These are phyloP conservation scores for Plecturocebus donacophilus DNA, from an alignment of 2,113 vertebrate species.

Conservation along the genomic window DNA sequence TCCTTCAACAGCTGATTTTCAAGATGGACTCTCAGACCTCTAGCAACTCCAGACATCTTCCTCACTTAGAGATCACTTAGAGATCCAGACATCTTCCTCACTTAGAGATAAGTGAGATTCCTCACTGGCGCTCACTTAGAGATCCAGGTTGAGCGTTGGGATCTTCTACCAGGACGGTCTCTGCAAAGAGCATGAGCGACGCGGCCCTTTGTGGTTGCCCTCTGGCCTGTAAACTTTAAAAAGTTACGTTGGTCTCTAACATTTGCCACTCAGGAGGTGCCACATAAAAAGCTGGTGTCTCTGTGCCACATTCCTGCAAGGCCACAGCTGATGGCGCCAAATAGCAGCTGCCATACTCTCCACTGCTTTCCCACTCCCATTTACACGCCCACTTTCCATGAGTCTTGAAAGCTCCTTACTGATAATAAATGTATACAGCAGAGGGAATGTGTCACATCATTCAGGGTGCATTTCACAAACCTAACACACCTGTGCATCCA, in stretches of 20 bases:
- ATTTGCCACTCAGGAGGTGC: background rate
- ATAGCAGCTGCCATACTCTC: rapidly evolving
- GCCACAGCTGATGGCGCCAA: background rate
- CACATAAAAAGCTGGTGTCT: background rate
- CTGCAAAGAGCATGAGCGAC: background rate
- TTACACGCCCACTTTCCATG: background rate
- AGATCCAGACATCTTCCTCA: background rate
- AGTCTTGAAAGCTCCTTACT: background rate
- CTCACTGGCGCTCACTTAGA: background rate
- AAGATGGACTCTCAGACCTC: background rate
- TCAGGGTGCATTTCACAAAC: background rate
- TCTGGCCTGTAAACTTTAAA: background rate
- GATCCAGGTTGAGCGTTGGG: background rate
- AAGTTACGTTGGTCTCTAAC: background rate
- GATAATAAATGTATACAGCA: background rate
- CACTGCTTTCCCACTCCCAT: rapidly evolving
- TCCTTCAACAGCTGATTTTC: background rate
- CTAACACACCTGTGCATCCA: rapidly evolving
- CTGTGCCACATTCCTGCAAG: background rate
- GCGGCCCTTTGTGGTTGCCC: too few relatives aligned
- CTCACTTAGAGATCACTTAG: too few relatives aligned
- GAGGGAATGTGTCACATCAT: rapidly evolving
- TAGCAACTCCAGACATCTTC: background rate
- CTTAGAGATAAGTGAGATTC: too few relatives aligned
- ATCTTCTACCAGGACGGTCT: background rate